Conservation (phyloP, 2,113 vertebrate genomes). For the Python bivittatus region DNA sequence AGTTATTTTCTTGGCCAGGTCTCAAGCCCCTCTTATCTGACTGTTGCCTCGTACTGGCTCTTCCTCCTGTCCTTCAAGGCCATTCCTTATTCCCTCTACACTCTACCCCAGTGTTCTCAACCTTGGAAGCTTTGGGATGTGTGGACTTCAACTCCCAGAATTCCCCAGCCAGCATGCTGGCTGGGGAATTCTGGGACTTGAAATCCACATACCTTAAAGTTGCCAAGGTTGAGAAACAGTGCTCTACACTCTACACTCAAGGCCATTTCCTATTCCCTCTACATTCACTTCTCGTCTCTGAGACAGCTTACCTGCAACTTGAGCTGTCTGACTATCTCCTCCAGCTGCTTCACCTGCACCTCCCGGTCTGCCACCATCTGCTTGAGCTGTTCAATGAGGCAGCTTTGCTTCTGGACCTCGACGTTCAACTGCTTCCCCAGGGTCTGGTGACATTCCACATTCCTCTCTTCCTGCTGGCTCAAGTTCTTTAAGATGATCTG, state of each 20-base stretch:
- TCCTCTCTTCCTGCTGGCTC: constrained; percentile 72
- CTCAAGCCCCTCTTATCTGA: neutral
- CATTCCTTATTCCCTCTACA: neutral
- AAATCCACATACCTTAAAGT: no score
- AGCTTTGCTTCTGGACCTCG: constrained; percentile 68
- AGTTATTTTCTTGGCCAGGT: neutral
- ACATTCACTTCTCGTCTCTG: neutral
- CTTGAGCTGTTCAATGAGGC: constrained; percentile 75
- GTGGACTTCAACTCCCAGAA: no score
- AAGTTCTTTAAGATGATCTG: constrained; percentile 79
- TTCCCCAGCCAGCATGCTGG: no score
- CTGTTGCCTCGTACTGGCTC: neutral
- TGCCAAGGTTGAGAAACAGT: no score
- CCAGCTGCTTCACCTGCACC: constrained; percentile 77
- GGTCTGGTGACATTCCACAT: constrained; percentile 51
- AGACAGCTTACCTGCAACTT: constrained; percentile 68
- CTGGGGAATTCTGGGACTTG: no score
- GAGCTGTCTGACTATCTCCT: constrained; percentile 73
- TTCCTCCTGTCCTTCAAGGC: no score
- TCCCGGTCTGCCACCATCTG: constrained; percentile 77
- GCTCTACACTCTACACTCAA: no score
- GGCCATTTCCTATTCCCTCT: neutral
- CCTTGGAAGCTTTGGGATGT: no score
- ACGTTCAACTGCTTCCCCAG: constrained; percentile 58
- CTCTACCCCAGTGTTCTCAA: no score